Conservation (phyloP, 2,888 invertebrate species). For the Trachelus stipa region DNA sequence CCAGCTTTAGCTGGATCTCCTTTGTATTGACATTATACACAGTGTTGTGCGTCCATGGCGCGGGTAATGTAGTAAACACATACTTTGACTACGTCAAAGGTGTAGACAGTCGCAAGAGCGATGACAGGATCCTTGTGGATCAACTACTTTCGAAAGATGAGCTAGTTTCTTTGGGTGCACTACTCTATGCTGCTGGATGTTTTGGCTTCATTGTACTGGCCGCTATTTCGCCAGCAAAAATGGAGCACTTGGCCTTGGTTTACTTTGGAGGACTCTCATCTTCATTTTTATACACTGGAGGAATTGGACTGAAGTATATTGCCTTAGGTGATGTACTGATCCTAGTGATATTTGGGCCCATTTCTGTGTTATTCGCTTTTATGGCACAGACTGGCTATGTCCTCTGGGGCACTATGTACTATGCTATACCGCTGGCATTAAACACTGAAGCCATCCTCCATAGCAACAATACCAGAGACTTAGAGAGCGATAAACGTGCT, state of each 20-base stretch:
- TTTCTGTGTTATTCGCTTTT: constrained; percentile 93
- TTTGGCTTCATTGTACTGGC: constrained; percentile 82
- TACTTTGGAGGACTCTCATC: constrained; percentile 96
- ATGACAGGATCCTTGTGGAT: constrained; percentile 95
- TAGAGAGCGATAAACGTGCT: constrained; percentile 87
- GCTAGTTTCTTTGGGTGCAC: constrained; percentile 88
- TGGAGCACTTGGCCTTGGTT: constrained; percentile 94
- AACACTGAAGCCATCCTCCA: constrained; percentile 96
- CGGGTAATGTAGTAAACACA: constrained; percentile 96
- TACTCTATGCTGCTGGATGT: constrained; percentile 89
- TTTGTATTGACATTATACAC: constrained; percentile 87
- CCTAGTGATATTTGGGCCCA: constrained; percentile 92
- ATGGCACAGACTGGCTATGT: constrained; percentile 92
- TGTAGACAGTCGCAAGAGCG: constrained; percentile 92
- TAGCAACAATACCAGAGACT: constrained; percentile 93
- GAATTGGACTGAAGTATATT: constrained; percentile 95
- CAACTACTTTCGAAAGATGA: constrained; percentile 85
- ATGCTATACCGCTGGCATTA: constrained; percentile 92
- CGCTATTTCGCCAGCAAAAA: constrained; percentile 86
- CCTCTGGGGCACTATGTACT: constrained; percentile 92
- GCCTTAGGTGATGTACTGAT: constrained; percentile 94
- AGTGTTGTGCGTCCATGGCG: constrained; percentile 92
- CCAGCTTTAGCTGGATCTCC: constrained; percentile 82
- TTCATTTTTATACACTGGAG: constrained; percentile 96
- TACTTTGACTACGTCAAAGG: constrained; percentile 96